phyloP scores from a whole-genome alignment of 64 coral and sea anemone genomes.

The Orbicella faveolata region DNA sequence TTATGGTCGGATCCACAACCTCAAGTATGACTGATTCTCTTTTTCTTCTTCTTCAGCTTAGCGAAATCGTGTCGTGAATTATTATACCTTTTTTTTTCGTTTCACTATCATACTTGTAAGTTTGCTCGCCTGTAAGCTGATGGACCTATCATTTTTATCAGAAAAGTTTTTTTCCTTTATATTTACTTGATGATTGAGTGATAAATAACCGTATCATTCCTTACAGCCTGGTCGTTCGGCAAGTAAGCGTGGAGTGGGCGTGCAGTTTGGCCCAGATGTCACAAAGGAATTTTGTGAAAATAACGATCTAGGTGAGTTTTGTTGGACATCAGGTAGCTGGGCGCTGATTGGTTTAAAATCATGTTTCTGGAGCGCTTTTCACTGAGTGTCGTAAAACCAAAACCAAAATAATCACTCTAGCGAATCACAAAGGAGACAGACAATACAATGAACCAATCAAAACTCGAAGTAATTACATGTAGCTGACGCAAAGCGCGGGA shows the following conservation, averaged over 20 bases:
- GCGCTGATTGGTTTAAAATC: neutral
- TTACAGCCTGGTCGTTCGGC: slow-evolving; percentile 85
- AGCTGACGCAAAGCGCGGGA: too few relatives aligned
- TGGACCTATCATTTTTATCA: too few relatives aligned
- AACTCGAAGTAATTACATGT: too few relatives aligned
- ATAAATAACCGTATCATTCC: neutral
- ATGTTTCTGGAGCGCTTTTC: too few relatives aligned
- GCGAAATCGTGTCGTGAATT: neutral
- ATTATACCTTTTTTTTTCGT: too few relatives aligned
- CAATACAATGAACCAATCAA: too few relatives aligned
- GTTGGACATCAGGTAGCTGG: neutral
- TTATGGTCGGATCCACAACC: slow-evolving; percentile 94
- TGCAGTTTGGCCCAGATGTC: slow-evolving; percentile 97
- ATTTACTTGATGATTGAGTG: neutral
- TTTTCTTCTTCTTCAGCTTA: neutral
- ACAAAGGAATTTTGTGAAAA: slow-evolving; percentile 84
- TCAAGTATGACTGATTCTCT: slow-evolving; percentile 36
- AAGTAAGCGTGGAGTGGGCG: slow-evolving; percentile 94
- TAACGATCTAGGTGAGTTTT: slow-evolving; percentile 85
- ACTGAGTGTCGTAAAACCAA: too few relatives aligned
- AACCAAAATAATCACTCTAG: too few relatives aligned
- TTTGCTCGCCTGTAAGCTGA: too few relatives aligned
- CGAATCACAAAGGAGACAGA: too few relatives aligned
- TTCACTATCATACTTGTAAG: neutral
- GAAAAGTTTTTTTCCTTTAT: too few relatives aligned